These are phyloP conservation scores for Neodon shergylaensis DNA, from an alignment of 2,113 vertebrate species.

Conservation along the genomic window DNA sequence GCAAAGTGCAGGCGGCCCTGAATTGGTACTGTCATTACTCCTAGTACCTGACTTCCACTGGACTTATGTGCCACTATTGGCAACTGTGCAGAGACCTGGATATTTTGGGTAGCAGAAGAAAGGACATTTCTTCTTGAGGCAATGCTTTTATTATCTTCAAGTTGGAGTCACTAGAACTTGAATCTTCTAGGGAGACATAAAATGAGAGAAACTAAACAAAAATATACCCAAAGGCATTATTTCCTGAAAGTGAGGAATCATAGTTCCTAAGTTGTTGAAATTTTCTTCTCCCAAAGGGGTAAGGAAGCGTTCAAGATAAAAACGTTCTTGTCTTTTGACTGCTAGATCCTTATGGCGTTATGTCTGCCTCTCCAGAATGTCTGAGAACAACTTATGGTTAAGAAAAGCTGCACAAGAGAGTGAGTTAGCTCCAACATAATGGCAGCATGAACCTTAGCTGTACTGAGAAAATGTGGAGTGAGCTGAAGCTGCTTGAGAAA, in stretches of 20 bases:
- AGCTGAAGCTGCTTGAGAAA: neutral
- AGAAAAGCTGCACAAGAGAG: neutral
- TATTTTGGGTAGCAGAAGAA: neutral
- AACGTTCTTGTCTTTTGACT: neutral
- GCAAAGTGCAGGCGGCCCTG: neutral
- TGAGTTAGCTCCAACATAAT: neutral
- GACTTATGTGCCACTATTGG: neutral
- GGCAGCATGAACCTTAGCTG: neutral
- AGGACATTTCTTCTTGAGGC: neutral
- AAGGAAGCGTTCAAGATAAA: neutral
- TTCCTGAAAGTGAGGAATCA: neutral
- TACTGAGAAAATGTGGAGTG: neutral
- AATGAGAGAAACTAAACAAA: conserved; percentile 28
- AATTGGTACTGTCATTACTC: neutral
- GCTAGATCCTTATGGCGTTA: neutral
- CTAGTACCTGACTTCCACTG: neutral
- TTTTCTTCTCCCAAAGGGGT: neutral
- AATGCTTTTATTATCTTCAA: conserved; percentile 16
- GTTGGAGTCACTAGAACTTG: neutral
- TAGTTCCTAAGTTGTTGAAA: neutral
- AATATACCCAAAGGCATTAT: neutral
- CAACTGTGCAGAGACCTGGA: neutral
- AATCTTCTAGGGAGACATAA: neutral
- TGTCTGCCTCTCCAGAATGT: neutral
- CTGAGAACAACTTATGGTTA: neutral